Evolutionary conservation across 2,797 vertebrate genomes (phyloP).

Genomic region (Pangasius sanitwongsei): DNA sequence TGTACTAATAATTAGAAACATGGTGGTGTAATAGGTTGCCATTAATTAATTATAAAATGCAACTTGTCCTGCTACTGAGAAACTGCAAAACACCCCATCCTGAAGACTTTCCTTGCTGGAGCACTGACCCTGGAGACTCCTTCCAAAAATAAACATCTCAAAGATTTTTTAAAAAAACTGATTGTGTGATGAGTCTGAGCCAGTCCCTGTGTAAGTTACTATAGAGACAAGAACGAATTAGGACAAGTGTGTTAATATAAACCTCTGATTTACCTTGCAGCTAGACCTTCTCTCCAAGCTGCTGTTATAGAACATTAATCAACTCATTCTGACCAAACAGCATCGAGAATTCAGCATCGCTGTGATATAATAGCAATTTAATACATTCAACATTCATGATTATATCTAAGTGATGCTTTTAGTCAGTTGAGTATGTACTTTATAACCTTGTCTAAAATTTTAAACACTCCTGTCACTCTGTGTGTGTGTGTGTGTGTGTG

Average conservation of each 20-base stretch:
- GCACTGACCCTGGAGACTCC: background rate
- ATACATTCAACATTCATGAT: background rate
- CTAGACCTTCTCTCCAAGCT: background rate
- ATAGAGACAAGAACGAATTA: too few relatives aligned
- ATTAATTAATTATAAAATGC: background rate
- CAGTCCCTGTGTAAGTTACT: background rate
- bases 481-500: background rate
- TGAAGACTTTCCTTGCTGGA: too few relatives aligned
- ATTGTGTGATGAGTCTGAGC: background rate
- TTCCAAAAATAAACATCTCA: background rate
- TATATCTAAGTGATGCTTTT: background rate
- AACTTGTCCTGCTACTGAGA: background rate
- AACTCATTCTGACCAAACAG: background rate
- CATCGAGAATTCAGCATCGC: background rate
- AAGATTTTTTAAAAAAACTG: background rate
- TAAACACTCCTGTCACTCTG: slow-evolving; percentile 8
- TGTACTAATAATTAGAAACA: background rate
- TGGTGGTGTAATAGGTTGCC: background rate
- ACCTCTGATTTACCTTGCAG: background rate
- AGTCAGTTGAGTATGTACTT: background rate
- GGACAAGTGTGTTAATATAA: background rate
- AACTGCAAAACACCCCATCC: background rate
- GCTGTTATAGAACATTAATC: background rate
- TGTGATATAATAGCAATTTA: background rate
- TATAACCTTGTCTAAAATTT: slow-evolving; percentile 17